Conservation (phyloP, 2,113 vertebrate species). For the Brevimyrus niger region DNA sequence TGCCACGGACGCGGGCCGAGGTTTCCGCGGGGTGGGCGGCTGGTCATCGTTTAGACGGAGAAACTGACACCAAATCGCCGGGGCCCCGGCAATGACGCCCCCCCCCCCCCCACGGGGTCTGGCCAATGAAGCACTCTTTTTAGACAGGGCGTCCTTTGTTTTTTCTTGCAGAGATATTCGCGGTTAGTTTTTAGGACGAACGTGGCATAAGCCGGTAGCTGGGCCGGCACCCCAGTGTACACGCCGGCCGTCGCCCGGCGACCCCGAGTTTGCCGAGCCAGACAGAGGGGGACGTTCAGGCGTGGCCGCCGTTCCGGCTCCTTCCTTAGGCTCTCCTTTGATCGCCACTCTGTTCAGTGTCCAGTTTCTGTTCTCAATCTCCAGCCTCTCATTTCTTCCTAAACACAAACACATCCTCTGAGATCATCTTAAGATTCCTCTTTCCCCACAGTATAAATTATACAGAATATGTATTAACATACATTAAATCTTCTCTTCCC, state of each 20-base stretch:
- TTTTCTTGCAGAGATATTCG: background rate
- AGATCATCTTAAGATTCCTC: background rate
- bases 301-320: background rate
- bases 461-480: background rate
- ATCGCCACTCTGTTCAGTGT: background rate
- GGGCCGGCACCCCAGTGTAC: background rate
- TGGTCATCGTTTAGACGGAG: background rate
- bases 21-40: background rate
- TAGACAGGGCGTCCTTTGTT: background rate
- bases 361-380: background rate
- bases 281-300: background rate
- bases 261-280: background rate
- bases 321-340: background rate
- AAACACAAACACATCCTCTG: background rate
- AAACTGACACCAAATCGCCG: background rate
- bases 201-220: background rate
- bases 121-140: background rate
- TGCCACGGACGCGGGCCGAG: background rate
- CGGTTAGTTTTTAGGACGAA: background rate
- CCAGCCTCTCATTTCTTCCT: background rate
- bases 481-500: background rate
- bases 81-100: background rate
- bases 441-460: background rate
- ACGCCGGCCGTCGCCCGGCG: background rate
- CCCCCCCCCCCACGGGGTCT: background rate